These are phyloP conservation scores for Scolopax bukidnonensis DNA, from an alignment of 2,797 vertebrate genomes.

Conservation along the genomic window DNA sequence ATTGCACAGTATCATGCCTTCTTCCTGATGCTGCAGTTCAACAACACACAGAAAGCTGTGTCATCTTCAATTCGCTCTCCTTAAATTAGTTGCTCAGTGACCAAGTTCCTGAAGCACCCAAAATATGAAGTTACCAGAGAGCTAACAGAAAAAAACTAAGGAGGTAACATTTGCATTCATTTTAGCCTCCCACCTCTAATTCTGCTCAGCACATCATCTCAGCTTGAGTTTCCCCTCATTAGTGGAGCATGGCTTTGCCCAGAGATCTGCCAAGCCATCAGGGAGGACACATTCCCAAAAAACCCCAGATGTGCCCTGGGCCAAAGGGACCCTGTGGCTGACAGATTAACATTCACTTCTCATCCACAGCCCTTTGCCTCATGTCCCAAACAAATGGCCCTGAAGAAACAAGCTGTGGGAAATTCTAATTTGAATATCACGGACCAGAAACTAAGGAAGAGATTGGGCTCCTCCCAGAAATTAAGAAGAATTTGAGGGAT, in stretches of 20 bases:
- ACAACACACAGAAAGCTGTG: too few relatives aligned
- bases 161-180: neutral
- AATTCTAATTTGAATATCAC: neutral
- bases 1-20: neutral
- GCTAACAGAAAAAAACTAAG: neutral
- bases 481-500: neutral
- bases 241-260: neutral
- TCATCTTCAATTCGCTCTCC: neutral
- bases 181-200: neutral
- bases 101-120: neutral
- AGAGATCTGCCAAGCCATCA: neutral
- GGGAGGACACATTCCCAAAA: neutral
- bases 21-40: neutral
- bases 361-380: accelerated
- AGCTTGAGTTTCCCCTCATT: neutral
- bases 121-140: neutral
- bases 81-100: neutral
- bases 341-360: neutral
- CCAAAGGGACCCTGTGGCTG: neutral
- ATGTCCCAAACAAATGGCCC: neutral
- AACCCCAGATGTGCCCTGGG: neutral
- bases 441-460: neutral
- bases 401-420: neutral
- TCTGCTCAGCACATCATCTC: neutral
- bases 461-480: neutral